Conservation (phyloP, 2,888 invertebrate genomes). For the Hypercompe scribonia region DNA sequence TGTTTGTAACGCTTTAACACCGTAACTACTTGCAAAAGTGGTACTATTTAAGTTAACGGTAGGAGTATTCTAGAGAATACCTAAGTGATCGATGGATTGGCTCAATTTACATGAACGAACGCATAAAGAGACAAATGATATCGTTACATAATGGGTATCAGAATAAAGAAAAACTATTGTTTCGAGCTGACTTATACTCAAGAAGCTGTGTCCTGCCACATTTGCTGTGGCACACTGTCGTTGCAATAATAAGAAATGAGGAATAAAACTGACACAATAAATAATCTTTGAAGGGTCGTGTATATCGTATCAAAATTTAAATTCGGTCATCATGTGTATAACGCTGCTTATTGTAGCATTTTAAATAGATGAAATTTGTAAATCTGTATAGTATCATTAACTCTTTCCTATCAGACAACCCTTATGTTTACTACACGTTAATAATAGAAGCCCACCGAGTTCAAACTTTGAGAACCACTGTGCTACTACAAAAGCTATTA, state of each 20-base stretch:
- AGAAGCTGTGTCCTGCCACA: too few species aligned
- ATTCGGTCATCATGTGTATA: too few species aligned
- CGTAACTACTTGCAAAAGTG: background rate
- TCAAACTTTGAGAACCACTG: constrained; percentile 36
- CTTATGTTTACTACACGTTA: background rate
- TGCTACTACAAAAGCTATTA: constrained; percentile 35
- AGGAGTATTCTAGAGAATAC: background rate
- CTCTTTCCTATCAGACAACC: background rate
- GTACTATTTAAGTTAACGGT: background rate
- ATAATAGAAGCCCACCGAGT: background rate
- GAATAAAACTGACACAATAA: too few species aligned
- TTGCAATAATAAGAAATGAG: too few species aligned
- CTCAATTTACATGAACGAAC: too few species aligned
- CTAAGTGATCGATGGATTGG: background rate
- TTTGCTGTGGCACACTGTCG: too few species aligned
- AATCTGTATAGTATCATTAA: background rate
- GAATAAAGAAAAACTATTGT: background rate
- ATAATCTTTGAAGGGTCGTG: too few species aligned
- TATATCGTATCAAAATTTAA: too few species aligned
- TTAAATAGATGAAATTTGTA: too few species aligned
- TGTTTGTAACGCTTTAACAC: background rate
- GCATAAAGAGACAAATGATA: too few species aligned
- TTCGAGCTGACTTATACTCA: background rate
- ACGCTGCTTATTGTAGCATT: too few species aligned
- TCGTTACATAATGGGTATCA: background rate